Evolutionary conservation across 2,797 vertebrate genomes (phyloP).

Genomic region (Arctocebus calabarensis): DNA sequence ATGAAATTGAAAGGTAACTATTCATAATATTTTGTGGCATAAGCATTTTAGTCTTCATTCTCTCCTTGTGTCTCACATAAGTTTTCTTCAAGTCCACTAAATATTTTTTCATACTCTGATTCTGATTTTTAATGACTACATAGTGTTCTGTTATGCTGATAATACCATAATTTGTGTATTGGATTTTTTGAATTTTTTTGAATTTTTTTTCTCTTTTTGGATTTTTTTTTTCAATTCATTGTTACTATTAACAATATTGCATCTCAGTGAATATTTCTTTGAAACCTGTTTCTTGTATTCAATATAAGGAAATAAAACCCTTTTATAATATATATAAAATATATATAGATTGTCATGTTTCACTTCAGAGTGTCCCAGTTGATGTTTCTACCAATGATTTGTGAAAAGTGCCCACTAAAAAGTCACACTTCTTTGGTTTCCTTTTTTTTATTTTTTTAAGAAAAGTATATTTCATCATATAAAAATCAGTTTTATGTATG

Average conservation of each 20-base stretch:
- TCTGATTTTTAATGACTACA: background rate
- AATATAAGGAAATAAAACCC: background rate
- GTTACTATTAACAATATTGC: slow-evolving; percentile 3
- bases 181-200: too few relatives aligned
- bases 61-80: background rate
- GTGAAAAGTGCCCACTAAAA: slow-evolving; percentile 26
- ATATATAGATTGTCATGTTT: background rate
- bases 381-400: background rate
- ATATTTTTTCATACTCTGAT: background rate
- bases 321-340: background rate
- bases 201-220: too few relatives aligned
- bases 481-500: slow-evolving; percentile 56
- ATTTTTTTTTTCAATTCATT: slow-evolving; percentile 19
- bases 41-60: background rate
- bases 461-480: slow-evolving; percentile 32
- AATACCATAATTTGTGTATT: slow-evolving; percentile 37
- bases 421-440: background rate
- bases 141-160: background rate
- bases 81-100: background rate
- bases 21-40: background rate
- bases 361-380: background rate
- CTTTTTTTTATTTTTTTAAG: background rate
- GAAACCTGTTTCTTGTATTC: background rate
- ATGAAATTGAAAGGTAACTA: background rate
- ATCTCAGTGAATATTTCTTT: slow-evolving; percentile 39